These are phyloP conservation scores for Steinernema scapterisci DNA, from an alignment of 2,888 invertebrate genomes.

Conservation along the genomic window DNA sequence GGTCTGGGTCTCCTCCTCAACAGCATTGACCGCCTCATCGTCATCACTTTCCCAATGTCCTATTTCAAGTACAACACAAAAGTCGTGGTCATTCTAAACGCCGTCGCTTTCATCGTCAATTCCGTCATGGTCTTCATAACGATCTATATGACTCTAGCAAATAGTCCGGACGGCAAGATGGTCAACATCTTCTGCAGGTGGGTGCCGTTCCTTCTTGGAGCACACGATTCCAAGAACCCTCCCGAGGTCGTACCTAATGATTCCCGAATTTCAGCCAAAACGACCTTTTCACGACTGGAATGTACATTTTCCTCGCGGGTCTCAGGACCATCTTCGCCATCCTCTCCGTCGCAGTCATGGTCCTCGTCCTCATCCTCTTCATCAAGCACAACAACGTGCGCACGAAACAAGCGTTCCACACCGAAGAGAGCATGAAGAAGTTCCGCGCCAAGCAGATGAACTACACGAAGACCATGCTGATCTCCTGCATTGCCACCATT, in stretches of 20 bases:
- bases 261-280: slow-evolving; percentile 1
- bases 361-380: slow-evolving; percentile 4
- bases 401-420: background rate
- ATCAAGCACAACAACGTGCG: background rate
- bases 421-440: background rate
- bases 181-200: slow-evolving; percentile 28
- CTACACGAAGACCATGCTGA: slow-evolving; percentile 21
- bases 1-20: slow-evolving; percentile 3
- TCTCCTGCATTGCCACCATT: slow-evolving; percentile 5
- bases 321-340: background rate
- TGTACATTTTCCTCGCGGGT: background rate
- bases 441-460: slow-evolving; percentile 4
- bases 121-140: background rate
- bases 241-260: too few relatives aligned
- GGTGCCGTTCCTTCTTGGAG: too few relatives aligned
- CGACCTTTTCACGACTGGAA: background rate
- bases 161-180: background rate
- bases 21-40: slow-evolving; percentile 23
- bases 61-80: background rate
- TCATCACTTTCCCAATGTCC: slow-evolving; percentile 1
- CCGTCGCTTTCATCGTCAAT: background rate
- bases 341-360: background rate
- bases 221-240: too few relatives aligned
- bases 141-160: background rate
- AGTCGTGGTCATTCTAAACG: background rate